These are phyloP conservation scores for Grus americana DNA, from an alignment of 2,113 vertebrate species.

Conservation along the genomic window DNA sequence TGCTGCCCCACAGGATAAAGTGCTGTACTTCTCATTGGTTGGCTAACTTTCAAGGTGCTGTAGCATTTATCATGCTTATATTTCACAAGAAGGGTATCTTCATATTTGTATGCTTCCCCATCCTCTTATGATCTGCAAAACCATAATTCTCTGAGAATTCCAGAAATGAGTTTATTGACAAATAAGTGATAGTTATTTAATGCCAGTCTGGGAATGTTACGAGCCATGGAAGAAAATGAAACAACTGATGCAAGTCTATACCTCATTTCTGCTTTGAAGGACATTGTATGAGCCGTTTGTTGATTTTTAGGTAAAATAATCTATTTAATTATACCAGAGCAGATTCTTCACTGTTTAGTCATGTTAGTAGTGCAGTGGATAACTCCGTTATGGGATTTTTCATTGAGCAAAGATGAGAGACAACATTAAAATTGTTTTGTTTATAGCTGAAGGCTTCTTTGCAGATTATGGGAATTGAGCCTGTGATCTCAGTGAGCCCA, in stretches of 20 bases:
- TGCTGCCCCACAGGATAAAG: background rate
- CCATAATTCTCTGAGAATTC: background rate
- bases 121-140: background rate
- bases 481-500: background rate
- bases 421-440: background rate
- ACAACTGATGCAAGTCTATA: background rate
- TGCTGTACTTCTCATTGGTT: background rate
- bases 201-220: background rate
- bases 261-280: background rate
- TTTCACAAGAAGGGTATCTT: conserved; percentile 19
- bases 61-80: background rate
- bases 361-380: background rate
- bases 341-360: background rate
- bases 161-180: background rate
- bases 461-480: background rate
- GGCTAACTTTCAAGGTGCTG: background rate
- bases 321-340: background rate
- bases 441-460: conserved; percentile 10
- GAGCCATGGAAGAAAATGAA: background rate
- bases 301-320: background rate
- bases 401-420: background rate
- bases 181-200: background rate
- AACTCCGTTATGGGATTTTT: background rate
- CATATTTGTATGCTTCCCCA: background rate
- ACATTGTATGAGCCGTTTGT: background rate